Conservation (phyloP, 2,113 vertebrate species). For the Pangasianodon hypophthalmus region DNA sequence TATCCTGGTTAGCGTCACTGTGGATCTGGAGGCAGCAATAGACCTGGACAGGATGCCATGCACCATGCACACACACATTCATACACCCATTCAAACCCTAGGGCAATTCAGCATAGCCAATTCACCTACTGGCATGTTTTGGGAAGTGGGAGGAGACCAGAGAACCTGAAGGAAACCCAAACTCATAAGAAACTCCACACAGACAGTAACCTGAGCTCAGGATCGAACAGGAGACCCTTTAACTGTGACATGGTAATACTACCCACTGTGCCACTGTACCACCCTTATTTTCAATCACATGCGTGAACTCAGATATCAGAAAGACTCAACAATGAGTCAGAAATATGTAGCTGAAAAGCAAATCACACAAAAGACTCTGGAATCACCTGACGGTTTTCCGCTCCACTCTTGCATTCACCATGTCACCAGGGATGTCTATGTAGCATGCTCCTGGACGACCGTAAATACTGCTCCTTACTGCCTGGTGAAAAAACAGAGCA, state of each 20-base stretch:
- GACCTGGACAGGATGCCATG: neutral
- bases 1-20: neutral
- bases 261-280: neutral
- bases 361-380: neutral
- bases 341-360: neutral
- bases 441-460: constrained; percentile 94
- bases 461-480: constrained; percentile 88
- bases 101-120: neutral
- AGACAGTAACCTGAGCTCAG: neutral
- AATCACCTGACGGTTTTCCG: constrained; percentile 78
- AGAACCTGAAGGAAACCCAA: neutral
- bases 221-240: neutral
- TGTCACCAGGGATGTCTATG: constrained; percentile 91
- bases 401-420: constrained; percentile 83
- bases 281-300: neutral
- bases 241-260: neutral
- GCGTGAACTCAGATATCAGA: neutral
- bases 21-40: neutral
- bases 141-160: neutral
- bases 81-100: neutral
- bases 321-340: neutral
- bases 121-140: neutral
- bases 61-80: neutral
- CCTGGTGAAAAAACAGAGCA: constrained; percentile 68
- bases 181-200: neutral